Percentiles rank a stretch among this genome's conserved stretches.
Evolutionary conservation across 2,888 invertebrate genomes (phyloP).

Genomic region (Eurytoma californica): DNA sequence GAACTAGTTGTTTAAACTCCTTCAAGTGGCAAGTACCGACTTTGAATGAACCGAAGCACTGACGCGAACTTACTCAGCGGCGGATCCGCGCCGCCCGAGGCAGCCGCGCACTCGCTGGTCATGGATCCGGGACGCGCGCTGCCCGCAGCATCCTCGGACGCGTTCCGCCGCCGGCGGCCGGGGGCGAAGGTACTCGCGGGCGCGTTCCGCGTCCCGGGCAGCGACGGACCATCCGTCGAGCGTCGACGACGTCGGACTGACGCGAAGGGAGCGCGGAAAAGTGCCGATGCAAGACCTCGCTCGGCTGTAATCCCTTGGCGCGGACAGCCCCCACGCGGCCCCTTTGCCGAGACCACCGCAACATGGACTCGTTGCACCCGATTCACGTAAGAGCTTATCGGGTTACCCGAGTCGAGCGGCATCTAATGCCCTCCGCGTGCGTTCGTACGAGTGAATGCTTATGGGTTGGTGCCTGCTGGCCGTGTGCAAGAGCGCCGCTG

Average conservation of each 20-base stretch:
- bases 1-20: too few relatives aligned
- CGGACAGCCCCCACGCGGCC: conserved; percentile 1
- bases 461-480: too few relatives aligned
- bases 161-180: neutral
- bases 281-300: conserved; percentile 44
- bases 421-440: conserved; percentile 2
- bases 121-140: neutral
- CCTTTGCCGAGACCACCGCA: neutral
- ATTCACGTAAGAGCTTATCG: conserved; percentile 48
- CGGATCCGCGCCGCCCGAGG: conserved; percentile 5
- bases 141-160: neutral
- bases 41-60: neutral
- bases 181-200: neutral
- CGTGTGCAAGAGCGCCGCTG: too few relatives aligned
- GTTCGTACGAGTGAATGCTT: neutral
- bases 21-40: too few relatives aligned
- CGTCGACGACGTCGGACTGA: conserved; percentile 16
- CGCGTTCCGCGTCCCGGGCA: neutral
- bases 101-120: conserved; percentile 10
- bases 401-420: conserved; percentile 29
- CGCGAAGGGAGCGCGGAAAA: neutral
- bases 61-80: conserved; percentile 11
- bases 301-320: conserved; percentile 33
- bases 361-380: conserved; percentile 6
- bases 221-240: neutral